Conservation (phyloP, 53 echinoderm and acorn worm genomes). For the Zoroaster sp. region DNA sequence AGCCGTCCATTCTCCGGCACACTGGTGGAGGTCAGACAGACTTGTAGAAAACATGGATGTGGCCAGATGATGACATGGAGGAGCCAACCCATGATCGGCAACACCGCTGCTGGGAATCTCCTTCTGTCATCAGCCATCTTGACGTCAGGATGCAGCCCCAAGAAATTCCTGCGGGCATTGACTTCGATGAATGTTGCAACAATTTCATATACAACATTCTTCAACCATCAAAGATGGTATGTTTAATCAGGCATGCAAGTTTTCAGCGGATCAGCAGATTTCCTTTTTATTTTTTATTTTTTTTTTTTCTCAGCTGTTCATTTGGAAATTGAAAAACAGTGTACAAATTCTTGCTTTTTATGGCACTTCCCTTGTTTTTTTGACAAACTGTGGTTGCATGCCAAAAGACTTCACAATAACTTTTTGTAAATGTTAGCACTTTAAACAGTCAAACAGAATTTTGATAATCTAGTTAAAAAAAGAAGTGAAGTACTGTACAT, state of each 20-base stretch:
- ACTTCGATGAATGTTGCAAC: background rate
- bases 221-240: too few species aligned
- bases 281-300: background rate
- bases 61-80: background rate
- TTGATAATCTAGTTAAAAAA: background rate
- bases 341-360: too few species aligned
- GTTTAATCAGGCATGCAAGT: background rate
- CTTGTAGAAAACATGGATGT: background rate
- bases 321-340: background rate
- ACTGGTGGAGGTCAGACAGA: background rate
- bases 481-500: background rate
- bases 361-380: too few species aligned
- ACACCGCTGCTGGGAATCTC: slow-evolving; percentile 7
- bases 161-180: background rate
- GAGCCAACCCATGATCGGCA: slow-evolving; percentile 1
- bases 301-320: background rate
- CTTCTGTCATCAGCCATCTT: slow-evolving; percentile 5
- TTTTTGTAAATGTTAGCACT: too few species aligned
- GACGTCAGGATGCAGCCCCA: too few species aligned
- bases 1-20: background rate
- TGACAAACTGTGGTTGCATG: too few species aligned
- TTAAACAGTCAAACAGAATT: background rate
- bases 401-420: too few species aligned
- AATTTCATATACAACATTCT: background rate
- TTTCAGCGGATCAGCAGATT: too few species aligned